phyloP scores from a whole-genome alignment of 2,797 vertebrate species.

The Fundulus diaphanus region DNA sequence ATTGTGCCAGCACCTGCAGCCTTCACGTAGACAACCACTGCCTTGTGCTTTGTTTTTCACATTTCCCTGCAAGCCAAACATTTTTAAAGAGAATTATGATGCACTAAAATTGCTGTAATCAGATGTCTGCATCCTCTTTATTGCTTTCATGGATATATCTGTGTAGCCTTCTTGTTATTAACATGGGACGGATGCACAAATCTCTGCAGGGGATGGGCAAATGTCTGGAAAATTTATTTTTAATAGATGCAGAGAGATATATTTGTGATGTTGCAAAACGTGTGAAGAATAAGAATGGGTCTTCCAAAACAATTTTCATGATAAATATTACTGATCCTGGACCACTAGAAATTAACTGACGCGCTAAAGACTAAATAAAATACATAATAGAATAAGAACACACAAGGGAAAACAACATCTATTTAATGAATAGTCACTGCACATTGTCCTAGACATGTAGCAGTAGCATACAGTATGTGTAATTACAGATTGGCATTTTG shows the following conservation, averaged over 20 bases:
- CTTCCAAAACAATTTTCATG: conserved; percentile 33
- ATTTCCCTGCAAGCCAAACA: conserved; percentile 4
- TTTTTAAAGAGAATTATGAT: conserved; percentile 41
- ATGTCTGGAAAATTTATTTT: conserved; percentile 44
- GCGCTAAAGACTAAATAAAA: conserved; percentile 22
- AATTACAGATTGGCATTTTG: conserved; percentile 17
- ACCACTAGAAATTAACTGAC: conserved; percentile 16
- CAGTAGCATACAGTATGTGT: conserved; percentile 24
- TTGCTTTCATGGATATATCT: conserved; percentile 51
- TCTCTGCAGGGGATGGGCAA: conserved; percentile 23
- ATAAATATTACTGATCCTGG: conserved; percentile 31
- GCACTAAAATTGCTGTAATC: conserved; percentile 38
- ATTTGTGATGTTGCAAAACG: conserved; percentile 27
- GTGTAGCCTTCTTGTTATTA: conserved; percentile 40
- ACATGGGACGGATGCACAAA: conserved; percentile 28
- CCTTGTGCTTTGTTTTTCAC: conserved; percentile 8
- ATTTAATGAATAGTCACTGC: conserved; percentile 18
- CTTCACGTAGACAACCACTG: conserved; percentile 8
- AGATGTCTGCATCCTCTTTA: conserved; percentile 45
- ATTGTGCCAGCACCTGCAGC: conserved; percentile 20
- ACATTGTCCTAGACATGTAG: conserved; percentile 12
- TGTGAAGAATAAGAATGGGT: conserved; percentile 26
- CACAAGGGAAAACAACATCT: conserved; percentile 21
- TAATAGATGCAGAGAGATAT: conserved; percentile 39
- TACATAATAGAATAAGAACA: conserved; percentile 22